These are phyloP conservation scores for Xylophagus ater DNA, from an alignment of 2,888 invertebrate genomes.

Conservation along the genomic window DNA sequence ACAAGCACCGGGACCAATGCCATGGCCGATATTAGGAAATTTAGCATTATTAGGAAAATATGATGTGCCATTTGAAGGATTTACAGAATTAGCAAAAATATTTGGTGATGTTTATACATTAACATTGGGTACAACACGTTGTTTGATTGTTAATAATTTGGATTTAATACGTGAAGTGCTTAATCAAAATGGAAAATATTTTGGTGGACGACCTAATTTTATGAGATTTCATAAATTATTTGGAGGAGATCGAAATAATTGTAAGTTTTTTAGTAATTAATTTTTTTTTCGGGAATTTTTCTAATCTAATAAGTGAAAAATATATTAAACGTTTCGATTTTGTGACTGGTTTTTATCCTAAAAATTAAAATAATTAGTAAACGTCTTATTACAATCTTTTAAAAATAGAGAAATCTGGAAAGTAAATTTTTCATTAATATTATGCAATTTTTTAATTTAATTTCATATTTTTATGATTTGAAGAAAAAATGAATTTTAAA, in stretches of 20 bases:
- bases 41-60: conserved; percentile 53
- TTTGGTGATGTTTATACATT: conserved; percentile 66
- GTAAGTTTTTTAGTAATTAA: conserved; percentile 67
- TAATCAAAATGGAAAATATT: conserved; percentile 67
- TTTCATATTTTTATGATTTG: too few relatives aligned
- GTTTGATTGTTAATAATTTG: conserved; percentile 64
- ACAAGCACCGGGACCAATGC: conserved; percentile 53
- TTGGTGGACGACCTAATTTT: conserved; percentile 75
- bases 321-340: too few relatives aligned
- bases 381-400: too few relatives aligned
- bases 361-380: too few relatives aligned
- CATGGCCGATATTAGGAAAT: conserved; percentile 60
- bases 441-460: too few relatives aligned
- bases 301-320: too few relatives aligned
- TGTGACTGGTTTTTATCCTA: too few relatives aligned
- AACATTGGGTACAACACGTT: conserved; percentile 54
- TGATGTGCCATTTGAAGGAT: conserved; percentile 59
- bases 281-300: conserved; percentile 11
- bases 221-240: conserved; percentile 69
- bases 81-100: conserved; percentile 52
- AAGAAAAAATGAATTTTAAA: too few relatives aligned
- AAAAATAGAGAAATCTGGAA: too few relatives aligned
- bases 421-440: too few relatives aligned
- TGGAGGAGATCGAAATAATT: conserved; percentile 75
- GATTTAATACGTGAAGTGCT: conserved; percentile 61